Base-by-base conservation (phyloP, 2,888 invertebrate genomes). In the Drosophila gaucha region DNA sequence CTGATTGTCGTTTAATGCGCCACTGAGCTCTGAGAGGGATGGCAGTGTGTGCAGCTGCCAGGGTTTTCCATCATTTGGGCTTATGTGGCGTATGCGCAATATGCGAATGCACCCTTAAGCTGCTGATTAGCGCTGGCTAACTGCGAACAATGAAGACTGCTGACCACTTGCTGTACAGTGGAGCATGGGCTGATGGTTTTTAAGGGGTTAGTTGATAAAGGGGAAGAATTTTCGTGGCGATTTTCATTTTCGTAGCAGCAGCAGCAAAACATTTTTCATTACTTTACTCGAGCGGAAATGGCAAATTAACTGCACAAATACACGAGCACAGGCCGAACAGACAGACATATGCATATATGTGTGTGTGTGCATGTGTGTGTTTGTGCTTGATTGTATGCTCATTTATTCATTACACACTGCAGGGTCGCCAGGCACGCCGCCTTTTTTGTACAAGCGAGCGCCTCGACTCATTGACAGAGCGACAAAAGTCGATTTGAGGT, bases 291-390 rank as follows among this genome's bases (percentile, higher is more conserved):
- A 77, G 83, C 87, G 87, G 87, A 87, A 87, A 85, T 86, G 85
- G 79, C 87, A 86, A 87, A 87, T 88, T 87, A 87, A 87, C 83
- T 80, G 83, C 80, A 78, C 80, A 88, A 88, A 87, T 78, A 80
- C 74, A 72, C 59, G 55, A 63, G 30, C 28, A 50, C 38, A 24
- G 20, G 30, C 46, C 39, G 63, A 16, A 47, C 20, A 36, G 44
- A 46, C 33, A 39, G n/a, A 54, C 35, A 55, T 24, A 50, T 49
- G 52, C 10, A 33, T 9, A 14, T 10, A 8, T 18, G 43, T 43
- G 38, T 36, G 38, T 30, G 24, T 44, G 24, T 47, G 10, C 30
- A 20, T 49, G 14, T 31, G 30, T 36, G 47, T 54, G 38, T 38
- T 6, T 54, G 38, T 63, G 35, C 50, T 26, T 62, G 55, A 36